Base-by-base conservation (phyloP, 2,888 invertebrate species). In the Cheilosia vernalis region DNA sequence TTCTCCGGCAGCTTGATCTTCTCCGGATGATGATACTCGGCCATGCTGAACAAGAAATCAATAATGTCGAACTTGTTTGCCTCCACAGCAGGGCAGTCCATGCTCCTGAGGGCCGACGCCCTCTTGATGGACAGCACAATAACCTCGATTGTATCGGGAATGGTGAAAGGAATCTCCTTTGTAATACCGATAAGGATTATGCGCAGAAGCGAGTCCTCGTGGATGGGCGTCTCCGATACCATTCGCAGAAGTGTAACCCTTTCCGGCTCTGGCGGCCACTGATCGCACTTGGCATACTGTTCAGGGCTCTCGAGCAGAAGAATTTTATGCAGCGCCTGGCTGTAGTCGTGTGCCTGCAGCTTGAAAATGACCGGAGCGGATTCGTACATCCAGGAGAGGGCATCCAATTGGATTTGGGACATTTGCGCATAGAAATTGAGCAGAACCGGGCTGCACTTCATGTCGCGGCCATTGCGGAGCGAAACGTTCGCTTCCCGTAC, bases 261-360 rank as follows among this genome's bases (percentile, higher is more conserved):
- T 89, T 99, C 98, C 9, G 95, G 95, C 92, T 99, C 99, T 0
- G 97, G 95, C 0, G 98, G 98, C 97, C 98, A 98, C 91, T 96
- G 96, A 92, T 96, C 96, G 84, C 95, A 93, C 91, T 96, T 96
- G 89, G 95, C 96, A 92, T 97, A 97, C 78, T 95, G 94, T 85
- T 97, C 97, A 0, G 95, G 94, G 74, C 94, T 94, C 88, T 97
- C 97, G 86, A 97, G 93, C 87, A 97, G 93, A 90, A 97, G 93
- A 89, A 96, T 94, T 93, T 97, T 97, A 88, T 97, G 95, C 66
- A 97, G 92, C 0, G 95, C 95, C 88, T 95, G 95, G 88, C 95
- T 94, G 89, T 95, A 96, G 89, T 97, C 97, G 40, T 93, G 93
- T 0, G 95, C 93, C 33, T 94, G 94, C 4, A 97, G 95, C 27